Evolutionary conservation across 2,113 vertebrate species (phyloP).

Genomic region (Thymallus thymallus): DNA sequence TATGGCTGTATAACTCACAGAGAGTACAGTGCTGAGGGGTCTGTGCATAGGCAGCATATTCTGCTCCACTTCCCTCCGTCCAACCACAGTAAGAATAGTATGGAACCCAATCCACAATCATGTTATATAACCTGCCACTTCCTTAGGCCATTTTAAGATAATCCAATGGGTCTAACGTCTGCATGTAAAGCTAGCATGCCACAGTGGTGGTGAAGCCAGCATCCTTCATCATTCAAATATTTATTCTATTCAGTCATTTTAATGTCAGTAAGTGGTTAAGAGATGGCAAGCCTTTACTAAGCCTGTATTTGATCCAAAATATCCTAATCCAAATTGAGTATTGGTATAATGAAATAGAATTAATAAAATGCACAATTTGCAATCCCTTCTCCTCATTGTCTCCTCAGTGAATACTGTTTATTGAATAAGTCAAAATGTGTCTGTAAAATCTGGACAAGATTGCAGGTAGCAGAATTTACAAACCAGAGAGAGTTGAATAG

Average conservation of each 20-base stretch:
- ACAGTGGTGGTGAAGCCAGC: neutral
- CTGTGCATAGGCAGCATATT: conserved; percentile 4
- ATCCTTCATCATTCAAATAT: neutral
- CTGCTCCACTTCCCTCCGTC: conserved; percentile 59
- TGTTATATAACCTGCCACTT: conserved; percentile 40
- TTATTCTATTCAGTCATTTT: neutral
- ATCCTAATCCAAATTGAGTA: too few relatives aligned
- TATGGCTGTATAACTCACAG: conserved; percentile 31
- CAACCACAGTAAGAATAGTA: conserved; percentile 33
- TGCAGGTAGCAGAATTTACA: neutral
- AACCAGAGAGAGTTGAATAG: conserved; percentile 9
- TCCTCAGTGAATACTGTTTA: too few relatives aligned
- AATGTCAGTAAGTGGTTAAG: neutral
- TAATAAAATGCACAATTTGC: too few relatives aligned
- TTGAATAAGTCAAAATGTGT: neutral
- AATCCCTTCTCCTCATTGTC: too few relatives aligned
- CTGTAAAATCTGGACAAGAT: neutral
- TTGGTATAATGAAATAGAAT: too few relatives aligned
- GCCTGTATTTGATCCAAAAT: too few relatives aligned
- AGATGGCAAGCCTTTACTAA: neutral
- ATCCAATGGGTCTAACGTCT: neutral
- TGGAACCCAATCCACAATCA: conserved; percentile 25
- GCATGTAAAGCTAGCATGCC: neutral
- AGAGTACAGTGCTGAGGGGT: conserved; percentile 31
- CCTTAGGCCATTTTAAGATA: conserved; percentile 22